Evolutionary conservation across 2,797 vertebrate genomes (phyloP).

Genomic region (Sorex maritimensis): DNA sequence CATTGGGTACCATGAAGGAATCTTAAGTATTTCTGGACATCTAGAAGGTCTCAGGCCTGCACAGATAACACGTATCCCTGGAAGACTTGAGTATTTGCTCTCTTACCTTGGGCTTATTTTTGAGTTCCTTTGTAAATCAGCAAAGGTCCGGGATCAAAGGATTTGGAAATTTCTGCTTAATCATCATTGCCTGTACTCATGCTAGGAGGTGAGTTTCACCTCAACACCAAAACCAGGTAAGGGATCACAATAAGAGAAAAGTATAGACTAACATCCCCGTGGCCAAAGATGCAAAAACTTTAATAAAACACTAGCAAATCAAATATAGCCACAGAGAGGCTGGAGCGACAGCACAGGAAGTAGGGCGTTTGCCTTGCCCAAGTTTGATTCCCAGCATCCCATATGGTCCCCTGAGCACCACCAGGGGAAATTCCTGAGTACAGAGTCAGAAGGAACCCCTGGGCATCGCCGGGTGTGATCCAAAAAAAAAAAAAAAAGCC

Average conservation of each 20-base stretch:
- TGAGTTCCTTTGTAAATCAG: background rate
- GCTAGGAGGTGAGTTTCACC: background rate
- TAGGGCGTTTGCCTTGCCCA: too few species aligned
- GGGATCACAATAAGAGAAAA: background rate
- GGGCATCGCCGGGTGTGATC: too few species aligned
- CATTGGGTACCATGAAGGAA: background rate
- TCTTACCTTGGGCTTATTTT: background rate
- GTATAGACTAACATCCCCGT: background rate
- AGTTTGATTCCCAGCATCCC: too few species aligned
- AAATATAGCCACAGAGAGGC: background rate
- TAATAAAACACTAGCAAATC: background rate
- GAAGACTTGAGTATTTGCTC: background rate
- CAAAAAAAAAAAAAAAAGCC: too few species aligned
- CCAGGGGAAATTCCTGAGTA: too few species aligned
- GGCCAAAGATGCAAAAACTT: background rate
- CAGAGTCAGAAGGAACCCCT: too few species aligned
- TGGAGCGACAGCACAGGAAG: too few species aligned
- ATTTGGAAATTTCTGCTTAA: slow-evolving; percentile 18
- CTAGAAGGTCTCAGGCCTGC: background rate
- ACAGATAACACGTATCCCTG: background rate
- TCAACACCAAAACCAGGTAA: background rate
- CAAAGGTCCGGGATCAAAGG: background rate
- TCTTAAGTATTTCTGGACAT: background rate
- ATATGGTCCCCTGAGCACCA: too few species aligned
- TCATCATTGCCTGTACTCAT: background rate